Evolutionary conservation across 2,888 invertebrate species (phyloP), one percentile per base, ranked within the genome.

Genomic region (Chrysina gloriosa): DNA sequence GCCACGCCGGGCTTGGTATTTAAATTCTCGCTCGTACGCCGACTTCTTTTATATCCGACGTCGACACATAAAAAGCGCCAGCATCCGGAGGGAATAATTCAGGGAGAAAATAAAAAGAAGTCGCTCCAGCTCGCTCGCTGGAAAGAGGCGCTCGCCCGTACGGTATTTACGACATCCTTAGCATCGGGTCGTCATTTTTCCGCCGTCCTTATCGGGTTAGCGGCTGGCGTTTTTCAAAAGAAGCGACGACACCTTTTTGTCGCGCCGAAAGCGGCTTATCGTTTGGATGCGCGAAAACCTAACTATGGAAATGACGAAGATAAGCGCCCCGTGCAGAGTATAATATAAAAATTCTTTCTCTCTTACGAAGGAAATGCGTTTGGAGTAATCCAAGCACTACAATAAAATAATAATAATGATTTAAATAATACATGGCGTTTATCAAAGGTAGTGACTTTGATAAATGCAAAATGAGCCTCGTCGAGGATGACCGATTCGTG

Each of bases 81-180:
- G 50, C 29, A 50, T 50, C 50, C 50, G 50, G 27, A 5, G 14
- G 29, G 27, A 14, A 50, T 50, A 50, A 50, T 50, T 50, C 50
- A 50, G 7, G 19, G 27, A 6, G 50, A 29, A 50, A 50, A 50
- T 50, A 50, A 50, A 50, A 45, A 42, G 61, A 27, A 45, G 5
- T 7, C 16, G 36, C n/a, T 14, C 14, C 36, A n/a, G 36, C 19
- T 21, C 19, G n/a, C 45, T 45, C 45, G 19, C 45, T 47, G 47
- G 31, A 45, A 47, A 63, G 16, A 29, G 29, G 9, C 31, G 11
- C 48, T 50, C 29, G n/a, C n/a, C n/a, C n/a, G n/a, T n/a, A n/a
- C n/a, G n/a, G n/a, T 48, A 64, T 64, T 58, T 58, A 58, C 16
- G 58, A 58, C 39, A 39, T 39, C 39, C 39, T 58, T 5, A 14